Base-by-base conservation (phyloP, 2,797 vertebrate species). In the Muscicapa comitata region DNA sequence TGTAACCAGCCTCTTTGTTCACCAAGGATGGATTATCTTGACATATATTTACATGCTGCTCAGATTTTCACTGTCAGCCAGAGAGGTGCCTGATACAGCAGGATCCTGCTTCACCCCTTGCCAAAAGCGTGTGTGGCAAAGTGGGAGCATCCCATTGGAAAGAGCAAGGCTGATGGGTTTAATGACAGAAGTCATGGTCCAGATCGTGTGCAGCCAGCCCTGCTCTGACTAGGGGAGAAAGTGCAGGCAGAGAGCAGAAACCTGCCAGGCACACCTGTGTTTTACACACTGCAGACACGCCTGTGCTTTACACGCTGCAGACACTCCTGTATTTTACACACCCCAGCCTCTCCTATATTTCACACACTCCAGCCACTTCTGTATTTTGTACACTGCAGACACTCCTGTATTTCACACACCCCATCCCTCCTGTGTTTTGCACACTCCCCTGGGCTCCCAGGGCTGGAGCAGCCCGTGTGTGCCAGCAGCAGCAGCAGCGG, bases 391-490 rank as follows among this genome's bases (percentile, higher is more conserved):
- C 47, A 15, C 24, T 16, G 19, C 20, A 45, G 20, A 12, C 43
- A 45, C 20, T 12, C 20, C 23, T 47, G 45, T 47, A 5, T 47
- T 47, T 47, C 4, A 1, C 21, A 47, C 21, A 47, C 45, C 2
- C 45, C 47, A 48, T n/a, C n/a, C n/a, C 21, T 7, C 11, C 12
- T 45, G 45, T 23, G 2, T 45, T 45, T 43, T 4, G 1, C 12
- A 45, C 45, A 45, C 6, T 2, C 45, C 23, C 96, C 96, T 96
- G 78, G 95, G 97, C 88, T 95, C 94, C 95, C 33, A 95, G 96
- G 98, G 97, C 96, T 94, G 97, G 95, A 97, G 83, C 42, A 61
- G 48, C 93, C 97, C 29, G 79, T 73, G 57, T 93, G 74, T 82
- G 95, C 96, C 43, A 43, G 43, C 45, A 45, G 43, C 72, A 91